A percentile compares a stretch with the other conserved stretches of the same genome.
phyloP scores from a whole-genome alignment of 2,113 vertebrate genomes.

The Bos indicus region DNA sequence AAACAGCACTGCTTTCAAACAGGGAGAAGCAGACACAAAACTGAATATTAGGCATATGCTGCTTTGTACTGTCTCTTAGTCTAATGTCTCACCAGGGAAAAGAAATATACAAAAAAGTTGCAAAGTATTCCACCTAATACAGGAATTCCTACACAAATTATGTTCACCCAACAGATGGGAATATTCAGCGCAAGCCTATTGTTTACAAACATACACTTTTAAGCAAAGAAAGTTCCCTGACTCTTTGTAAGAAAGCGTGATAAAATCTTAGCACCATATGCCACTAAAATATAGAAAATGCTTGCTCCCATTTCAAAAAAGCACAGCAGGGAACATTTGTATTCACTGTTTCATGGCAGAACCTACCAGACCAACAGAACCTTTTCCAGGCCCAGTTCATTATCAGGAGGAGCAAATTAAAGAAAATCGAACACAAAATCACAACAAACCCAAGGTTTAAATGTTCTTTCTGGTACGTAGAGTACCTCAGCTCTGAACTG shows the following conservation, averaged over 20 bases:
- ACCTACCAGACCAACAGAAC: not conserved
- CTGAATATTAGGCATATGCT: slow-evolving; percentile 59
- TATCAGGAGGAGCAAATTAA: not conserved
- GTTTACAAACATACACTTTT: slow-evolving; percentile 51
- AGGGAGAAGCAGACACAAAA: slow-evolving; percentile 56
- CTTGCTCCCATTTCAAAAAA: not conserved
- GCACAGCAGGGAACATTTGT: not conserved
- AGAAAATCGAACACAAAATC: not conserved
- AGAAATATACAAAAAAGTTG: slow-evolving; percentile 18
- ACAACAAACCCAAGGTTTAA: not conserved
- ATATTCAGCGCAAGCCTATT: slow-evolving; percentile 34
- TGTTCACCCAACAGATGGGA: slow-evolving; percentile 48
- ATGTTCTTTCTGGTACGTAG: not conserved
- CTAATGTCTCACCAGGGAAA: slow-evolving; percentile 64
- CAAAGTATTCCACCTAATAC: slow-evolving; percentile 21
- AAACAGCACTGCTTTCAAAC: slow-evolving; percentile 36
- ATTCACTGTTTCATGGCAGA: not conserved
- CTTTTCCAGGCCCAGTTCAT: not conserved
- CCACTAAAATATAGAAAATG: not conserved
- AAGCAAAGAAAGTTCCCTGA: slow-evolving; percentile 38
- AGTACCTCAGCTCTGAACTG: not conserved
- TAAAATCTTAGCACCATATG: slow-evolving; percentile 55
- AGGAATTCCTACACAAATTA: slow-evolving; percentile 45
- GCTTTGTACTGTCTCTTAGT: slow-evolving; percentile 49
- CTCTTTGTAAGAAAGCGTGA: slow-evolving; percentile 26